phyloP scores from a whole-genome alignment of 2,797 vertebrate species.

The Scyliorhinus canicula region DNA sequence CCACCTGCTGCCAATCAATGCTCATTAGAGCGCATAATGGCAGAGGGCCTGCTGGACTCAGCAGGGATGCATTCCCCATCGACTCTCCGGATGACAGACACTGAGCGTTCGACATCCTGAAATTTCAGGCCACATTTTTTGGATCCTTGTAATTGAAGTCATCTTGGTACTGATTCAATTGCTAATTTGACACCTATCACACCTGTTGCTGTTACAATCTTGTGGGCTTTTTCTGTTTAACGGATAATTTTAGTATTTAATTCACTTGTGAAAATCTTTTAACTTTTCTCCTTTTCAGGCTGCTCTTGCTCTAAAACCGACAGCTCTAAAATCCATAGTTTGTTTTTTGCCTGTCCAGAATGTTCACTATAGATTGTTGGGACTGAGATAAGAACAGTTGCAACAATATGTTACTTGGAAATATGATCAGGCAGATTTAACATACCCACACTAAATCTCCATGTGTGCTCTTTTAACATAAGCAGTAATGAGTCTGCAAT shows the following conservation, averaged over 20 bases:
- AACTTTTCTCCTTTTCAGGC: background rate
- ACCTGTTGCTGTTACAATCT: background rate
- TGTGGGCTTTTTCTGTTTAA: background rate
- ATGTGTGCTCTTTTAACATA: background rate
- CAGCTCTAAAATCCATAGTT: background rate
- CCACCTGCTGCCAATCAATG: too few species aligned
- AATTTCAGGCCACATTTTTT: background rate
- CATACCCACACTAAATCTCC: background rate
- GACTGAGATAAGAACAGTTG: background rate
- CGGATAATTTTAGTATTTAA: background rate
- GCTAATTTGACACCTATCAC: background rate
- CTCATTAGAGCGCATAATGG: too few species aligned
- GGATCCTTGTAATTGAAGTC: background rate
- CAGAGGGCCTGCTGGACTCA: too few species aligned
- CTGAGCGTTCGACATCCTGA: background rate
- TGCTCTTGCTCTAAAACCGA: background rate
- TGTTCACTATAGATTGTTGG: background rate
- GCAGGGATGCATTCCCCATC: too few species aligned
- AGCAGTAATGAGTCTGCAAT: background rate
- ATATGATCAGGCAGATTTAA: background rate
- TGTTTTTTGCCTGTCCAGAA: background rate
- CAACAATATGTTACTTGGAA: background rate
- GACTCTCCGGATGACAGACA: too few species aligned
- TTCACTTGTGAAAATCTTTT: background rate
- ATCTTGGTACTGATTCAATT: background rate